Percentiles rank a stretch among this genome's conserved stretches.
Conservation (phyloP, 2,113 vertebrate genomes). For the Mesoclemmys tuberculata region DNA sequence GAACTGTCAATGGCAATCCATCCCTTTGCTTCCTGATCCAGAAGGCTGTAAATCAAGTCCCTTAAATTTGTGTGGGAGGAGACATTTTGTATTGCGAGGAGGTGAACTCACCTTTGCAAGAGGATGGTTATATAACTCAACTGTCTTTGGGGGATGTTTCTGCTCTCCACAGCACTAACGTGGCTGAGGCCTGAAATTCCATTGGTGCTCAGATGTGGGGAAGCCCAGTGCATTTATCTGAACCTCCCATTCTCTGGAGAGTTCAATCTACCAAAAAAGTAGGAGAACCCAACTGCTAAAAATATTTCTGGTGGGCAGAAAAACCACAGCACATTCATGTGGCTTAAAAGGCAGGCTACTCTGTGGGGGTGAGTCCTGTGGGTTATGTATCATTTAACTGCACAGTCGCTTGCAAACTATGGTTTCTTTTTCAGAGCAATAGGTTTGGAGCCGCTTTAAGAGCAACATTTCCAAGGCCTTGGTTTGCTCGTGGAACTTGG, state of each 20-base stretch:
- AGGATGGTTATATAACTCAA: not conserved
- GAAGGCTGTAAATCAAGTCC: not conserved
- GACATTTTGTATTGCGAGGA: not conserved
- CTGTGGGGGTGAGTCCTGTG: not conserved
- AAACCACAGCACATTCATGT: constrained; percentile 16
- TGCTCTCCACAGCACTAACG: not conserved
- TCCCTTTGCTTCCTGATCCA: not conserved
- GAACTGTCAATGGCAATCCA: constrained; percentile 35
- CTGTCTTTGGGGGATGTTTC: not conserved
- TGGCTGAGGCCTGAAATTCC: not conserved
- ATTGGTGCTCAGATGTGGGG: constrained; percentile 17
- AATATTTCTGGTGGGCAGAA: not conserved
- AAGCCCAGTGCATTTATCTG: not conserved
- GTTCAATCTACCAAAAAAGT: constrained; percentile 3
- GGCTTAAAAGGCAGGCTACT: not conserved
- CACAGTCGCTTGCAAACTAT: not conserved
- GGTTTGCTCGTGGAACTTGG: constrained; percentile 9
- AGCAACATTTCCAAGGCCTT: not conserved
- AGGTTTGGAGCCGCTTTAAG: not conserved
- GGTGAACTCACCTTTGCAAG: not conserved
- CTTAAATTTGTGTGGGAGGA: not conserved
- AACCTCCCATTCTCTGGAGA: constrained; percentile 4
- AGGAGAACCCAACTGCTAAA: constrained; percentile 16
- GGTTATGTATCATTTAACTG: not conserved
- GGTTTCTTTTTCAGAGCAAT: constrained; percentile 25